phyloP scores from a whole-genome alignment of 1,140 invertebrate species.

The Philopotamus ludificatus region DNA sequence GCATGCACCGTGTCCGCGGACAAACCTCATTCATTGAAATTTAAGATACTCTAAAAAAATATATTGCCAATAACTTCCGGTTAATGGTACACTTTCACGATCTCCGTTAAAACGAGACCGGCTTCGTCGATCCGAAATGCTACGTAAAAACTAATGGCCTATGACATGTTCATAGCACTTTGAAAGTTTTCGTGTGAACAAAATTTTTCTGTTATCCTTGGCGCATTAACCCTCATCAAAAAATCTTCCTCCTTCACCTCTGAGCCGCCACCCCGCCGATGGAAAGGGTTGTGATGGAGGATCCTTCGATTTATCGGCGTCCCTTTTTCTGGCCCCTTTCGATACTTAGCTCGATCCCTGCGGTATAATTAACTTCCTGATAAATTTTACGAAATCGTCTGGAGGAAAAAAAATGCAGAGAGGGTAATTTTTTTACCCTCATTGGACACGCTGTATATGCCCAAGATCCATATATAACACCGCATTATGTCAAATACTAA shows the following conservation, averaged over 20 bases:
- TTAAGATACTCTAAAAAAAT: too few species aligned
- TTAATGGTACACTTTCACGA: too few species aligned
- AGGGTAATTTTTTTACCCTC: neutral
- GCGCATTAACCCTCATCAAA: conserved; percentile 28
- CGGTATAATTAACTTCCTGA: conserved; percentile 16
- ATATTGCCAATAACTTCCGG: too few species aligned
- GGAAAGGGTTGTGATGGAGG: neutral
- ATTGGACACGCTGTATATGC: too few species aligned
- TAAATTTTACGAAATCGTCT: neutral
- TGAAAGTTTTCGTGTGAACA: conserved; percentile 4
- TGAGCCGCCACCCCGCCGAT: neutral
- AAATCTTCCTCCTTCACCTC: conserved; percentile 14
- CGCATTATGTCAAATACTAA: too few species aligned
- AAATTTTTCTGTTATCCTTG: neutral
- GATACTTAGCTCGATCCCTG: conserved; percentile 14
- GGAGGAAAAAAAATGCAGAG: neutral
- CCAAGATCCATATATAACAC: too few species aligned
- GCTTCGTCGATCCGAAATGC: neutral
- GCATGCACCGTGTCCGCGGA: too few species aligned
- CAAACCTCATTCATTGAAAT: too few species aligned
- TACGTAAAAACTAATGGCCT: neutral
- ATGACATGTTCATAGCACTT: neutral
- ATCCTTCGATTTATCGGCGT: conserved; percentile 26
- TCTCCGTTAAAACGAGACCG: neutral
- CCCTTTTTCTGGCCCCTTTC: conserved; percentile 6